Evolutionary conservation across 2,888 invertebrate species (phyloP).

Genomic region (Rhodophaea formosa): DNA sequence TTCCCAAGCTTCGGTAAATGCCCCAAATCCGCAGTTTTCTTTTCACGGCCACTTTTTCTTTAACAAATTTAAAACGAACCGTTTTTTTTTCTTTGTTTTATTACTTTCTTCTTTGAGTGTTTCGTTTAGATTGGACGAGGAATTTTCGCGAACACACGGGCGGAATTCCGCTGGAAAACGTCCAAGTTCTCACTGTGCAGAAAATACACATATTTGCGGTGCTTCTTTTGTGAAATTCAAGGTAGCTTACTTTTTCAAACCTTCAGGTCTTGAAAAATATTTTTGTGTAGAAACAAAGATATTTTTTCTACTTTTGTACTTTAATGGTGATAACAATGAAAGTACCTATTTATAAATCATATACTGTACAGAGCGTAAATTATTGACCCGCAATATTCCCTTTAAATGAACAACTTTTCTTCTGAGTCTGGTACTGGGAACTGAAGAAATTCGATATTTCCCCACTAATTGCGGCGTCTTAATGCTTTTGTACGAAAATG

Average conservation of each 20-base stretch:
- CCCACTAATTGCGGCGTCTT: too few species aligned
- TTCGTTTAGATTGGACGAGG: constrained; percentile 23
- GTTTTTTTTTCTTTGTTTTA: constrained; percentile 24
- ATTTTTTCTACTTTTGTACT: background rate
- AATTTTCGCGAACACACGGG: constrained; percentile 19
- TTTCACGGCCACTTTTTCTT: constrained; percentile 7
- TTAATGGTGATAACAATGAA: too few species aligned
- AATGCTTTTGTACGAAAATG: too few species aligned
- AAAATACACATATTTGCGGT: background rate
- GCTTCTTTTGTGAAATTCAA: background rate
- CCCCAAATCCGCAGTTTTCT: background rate
- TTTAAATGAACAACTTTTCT: too few species aligned
- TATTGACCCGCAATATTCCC: too few species aligned
- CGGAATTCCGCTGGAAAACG: background rate
- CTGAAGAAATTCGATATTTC: too few species aligned
- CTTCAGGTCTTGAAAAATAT: background rate
- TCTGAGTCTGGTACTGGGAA: too few species aligned
- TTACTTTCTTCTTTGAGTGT: constrained; percentile 19
- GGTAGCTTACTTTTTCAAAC: background rate
- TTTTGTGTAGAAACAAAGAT: background rate
- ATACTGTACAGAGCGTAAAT: too few species aligned
- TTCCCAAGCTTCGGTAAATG: background rate
- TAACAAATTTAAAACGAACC: constrained; percentile 19
- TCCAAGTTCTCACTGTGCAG: background rate
- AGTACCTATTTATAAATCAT: too few species aligned